Evolutionary conservation across 2,797 vertebrate species (phyloP).

Genomic region (Platalea minor): DNA sequence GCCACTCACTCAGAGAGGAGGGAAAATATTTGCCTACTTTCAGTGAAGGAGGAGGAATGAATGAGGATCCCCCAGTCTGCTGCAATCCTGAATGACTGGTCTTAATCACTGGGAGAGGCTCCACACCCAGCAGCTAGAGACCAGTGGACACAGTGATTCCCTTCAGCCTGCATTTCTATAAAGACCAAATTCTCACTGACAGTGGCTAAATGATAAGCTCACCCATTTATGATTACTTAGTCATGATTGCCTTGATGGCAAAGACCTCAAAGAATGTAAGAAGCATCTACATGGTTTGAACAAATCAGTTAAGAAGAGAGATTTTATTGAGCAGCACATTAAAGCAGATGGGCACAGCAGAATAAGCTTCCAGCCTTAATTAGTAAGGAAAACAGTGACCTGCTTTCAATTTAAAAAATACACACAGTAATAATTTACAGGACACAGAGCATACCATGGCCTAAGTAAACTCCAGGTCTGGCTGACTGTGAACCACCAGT

Average conservation of each 20-base stretch:
- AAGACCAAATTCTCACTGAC: neutral
- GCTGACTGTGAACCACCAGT: neutral
- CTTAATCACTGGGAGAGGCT: neutral
- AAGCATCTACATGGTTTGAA: neutral
- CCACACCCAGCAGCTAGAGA: neutral
- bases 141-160: neutral
- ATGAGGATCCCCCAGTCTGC: neutral
- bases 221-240: neutral
- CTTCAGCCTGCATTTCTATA: neutral
- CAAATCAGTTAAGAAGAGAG: neutral
- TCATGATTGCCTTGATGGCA: neutral
- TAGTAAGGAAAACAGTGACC: constrained; percentile 34
- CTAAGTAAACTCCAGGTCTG: constrained; percentile 33
- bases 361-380: constrained; percentile 5
- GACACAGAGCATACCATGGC: neutral
- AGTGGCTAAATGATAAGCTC: neutral
- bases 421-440: constrained; percentile 24
- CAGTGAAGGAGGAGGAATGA: neutral
- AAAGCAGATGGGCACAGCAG: neutral
- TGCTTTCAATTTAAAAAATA: constrained; percentile 17
- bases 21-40: fast-evolving
- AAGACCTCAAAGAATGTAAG: neutral
- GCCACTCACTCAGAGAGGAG: neutral
- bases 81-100: neutral
- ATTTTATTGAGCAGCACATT: neutral